Conservation (phyloP, 2,888 invertebrate species). For the Therioaphis trifolii region DNA sequence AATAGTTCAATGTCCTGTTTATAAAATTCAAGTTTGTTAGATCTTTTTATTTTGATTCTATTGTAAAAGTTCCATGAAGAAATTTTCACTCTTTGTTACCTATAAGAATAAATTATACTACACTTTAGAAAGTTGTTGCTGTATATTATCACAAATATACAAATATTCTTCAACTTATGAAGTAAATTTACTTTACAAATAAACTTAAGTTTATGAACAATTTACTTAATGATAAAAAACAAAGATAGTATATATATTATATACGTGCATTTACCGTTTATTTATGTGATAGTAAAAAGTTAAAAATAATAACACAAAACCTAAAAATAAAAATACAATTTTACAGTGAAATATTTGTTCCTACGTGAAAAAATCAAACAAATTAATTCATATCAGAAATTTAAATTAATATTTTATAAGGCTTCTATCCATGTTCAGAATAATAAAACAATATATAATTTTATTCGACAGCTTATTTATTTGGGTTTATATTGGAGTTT, state of each 20-base stretch:
- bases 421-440: no score
- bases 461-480: not conserved
- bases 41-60: slow-evolving; percentile 23
- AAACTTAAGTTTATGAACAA: not conserved
- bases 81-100: slow-evolving; percentile 20
- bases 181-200: not conserved
- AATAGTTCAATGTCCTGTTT: not conserved
- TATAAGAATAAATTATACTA: slow-evolving; percentile 17
- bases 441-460: not conserved
- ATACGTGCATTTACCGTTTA: no score
- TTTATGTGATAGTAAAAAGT: no score
- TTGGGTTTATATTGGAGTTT: not conserved
- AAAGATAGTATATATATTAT: not conserved
- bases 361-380: no score
- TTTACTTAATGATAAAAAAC: not conserved
- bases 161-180: not conserved
- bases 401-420: no score
- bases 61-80: slow-evolving; percentile 22
- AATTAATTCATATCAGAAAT: no score
- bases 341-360: no score
- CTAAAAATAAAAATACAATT: no score
- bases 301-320: no score
- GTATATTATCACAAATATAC: not conserved
- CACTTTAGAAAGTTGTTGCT: slow-evolving; percentile 4
- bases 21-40: slow-evolving; percentile 17